These are phyloP conservation scores for Rhinopomastus cyanomelas DNA, from an alignment of 2,113 vertebrate species.

Conservation along the genomic window DNA sequence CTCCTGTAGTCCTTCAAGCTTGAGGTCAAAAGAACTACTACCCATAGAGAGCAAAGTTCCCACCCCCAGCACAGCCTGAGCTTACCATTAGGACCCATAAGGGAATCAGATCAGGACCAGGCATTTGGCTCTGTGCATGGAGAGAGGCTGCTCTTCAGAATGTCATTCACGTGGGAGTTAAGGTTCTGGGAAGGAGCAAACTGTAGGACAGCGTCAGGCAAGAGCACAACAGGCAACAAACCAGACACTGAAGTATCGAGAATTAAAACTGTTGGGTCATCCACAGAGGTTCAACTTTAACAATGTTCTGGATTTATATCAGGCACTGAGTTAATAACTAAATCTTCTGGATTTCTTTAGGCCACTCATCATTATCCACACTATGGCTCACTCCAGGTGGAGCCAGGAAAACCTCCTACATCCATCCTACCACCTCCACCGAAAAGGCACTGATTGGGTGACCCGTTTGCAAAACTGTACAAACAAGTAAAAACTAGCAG, in stretches of 20 bases:
- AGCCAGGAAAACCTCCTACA: not conserved
- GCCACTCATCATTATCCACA: not conserved
- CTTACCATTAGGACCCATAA: not conserved
- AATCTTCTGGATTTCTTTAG: not conserved
- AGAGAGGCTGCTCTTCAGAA: not conserved
- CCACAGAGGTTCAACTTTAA: not conserved
- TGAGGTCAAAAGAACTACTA: not conserved
- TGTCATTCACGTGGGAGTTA: not conserved
- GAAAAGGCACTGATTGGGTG: not conserved
- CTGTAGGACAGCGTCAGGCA: not conserved
- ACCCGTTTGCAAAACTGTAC: not conserved
- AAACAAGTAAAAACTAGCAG: not conserved
- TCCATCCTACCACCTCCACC: not conserved
- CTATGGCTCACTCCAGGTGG: not conserved
- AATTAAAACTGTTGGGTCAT: not conserved
- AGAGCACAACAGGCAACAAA: not conserved
- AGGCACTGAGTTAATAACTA: not conserved
- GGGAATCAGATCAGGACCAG: not conserved
- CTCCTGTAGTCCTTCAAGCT: not conserved
- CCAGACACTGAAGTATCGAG: not conserved
- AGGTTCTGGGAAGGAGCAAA: not conserved
- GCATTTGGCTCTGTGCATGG: not conserved
- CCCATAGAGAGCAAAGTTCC: not conserved
- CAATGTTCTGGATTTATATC: rapidly evolving
- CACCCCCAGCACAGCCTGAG: not conserved